A percentile compares a stretch with the other conserved stretches of the same genome.
phyloP scores from a whole-genome alignment of 2,888 invertebrate species.

The Pheosia gnoma region DNA sequence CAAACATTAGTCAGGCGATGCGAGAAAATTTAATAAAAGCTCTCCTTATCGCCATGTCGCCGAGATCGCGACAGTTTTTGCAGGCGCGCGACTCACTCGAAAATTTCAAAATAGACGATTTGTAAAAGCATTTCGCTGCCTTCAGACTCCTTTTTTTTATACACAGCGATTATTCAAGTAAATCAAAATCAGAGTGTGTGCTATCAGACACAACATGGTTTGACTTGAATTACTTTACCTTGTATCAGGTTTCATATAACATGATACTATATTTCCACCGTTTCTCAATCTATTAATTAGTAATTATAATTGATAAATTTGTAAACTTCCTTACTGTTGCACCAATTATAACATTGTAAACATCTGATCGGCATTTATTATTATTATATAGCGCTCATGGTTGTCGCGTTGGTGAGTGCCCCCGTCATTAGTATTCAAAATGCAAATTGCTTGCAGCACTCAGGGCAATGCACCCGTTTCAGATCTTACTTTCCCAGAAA shows the following conservation, averaged over 20 bases:
- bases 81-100: constrained; percentile 25
- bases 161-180: constrained; percentile 7
- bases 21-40: constrained; percentile 82
- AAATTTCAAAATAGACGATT: constrained; percentile 38
- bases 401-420: constrained; percentile 64
- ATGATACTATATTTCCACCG: too few relatives aligned
- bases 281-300: too few relatives aligned
- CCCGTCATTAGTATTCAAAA: constrained; percentile 79
- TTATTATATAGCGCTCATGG: constrained; percentile 52
- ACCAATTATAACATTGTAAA: constrained; percentile 44
- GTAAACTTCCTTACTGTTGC: constrained; percentile 28
- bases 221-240: too few relatives aligned
- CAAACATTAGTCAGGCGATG: constrained; percentile 78
- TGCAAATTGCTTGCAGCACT: constrained; percentile 75
- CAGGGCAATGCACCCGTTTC: constrained; percentile 75
- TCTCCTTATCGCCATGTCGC: constrained; percentile 62
- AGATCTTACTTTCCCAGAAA: constrained; percentile 79
- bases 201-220: too few relatives aligned
- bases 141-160: constrained; percentile 31
- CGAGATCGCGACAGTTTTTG: constrained; percentile 37
- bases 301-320: neutral
- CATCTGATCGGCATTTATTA: constrained; percentile 59
- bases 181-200: too few relatives aligned
- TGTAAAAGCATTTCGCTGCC: constrained; percentile 27
- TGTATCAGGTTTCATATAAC: too few relatives aligned